Conservation (phyloP, 2,888 invertebrate genomes). For the Lapara coniferarum region DNA sequence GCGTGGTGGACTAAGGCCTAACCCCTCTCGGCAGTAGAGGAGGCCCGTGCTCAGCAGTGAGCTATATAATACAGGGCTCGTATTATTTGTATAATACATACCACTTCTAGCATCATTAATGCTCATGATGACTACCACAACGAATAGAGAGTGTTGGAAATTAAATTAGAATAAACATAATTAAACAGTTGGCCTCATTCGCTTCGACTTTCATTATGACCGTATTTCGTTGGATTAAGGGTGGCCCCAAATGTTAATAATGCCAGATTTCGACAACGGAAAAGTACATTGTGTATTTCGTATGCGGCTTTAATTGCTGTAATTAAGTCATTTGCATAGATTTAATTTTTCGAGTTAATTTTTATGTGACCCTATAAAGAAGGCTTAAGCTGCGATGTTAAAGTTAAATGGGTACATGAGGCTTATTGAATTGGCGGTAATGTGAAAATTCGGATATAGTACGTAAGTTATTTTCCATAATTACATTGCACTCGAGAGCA, state of each 20-base stretch:
- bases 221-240: conserved; percentile 61
- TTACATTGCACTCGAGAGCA: too few relatives aligned
- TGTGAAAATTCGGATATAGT: too few relatives aligned
- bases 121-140: not conserved
- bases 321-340: conserved; percentile 64
- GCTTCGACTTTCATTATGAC: conserved; percentile 65
- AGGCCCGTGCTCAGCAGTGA: too few relatives aligned
- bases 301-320: conserved; percentile 52
- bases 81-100: not conserved
- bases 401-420: not conserved
- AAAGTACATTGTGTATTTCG: conserved; percentile 50
- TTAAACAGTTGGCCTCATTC: conserved; percentile 68
- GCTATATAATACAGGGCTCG: too few relatives aligned
- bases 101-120: not conserved
- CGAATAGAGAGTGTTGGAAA: conserved; percentile 55
- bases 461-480: too few relatives aligned
- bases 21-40: too few relatives aligned
- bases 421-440: too few relatives aligned
- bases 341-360: conserved; percentile 42
- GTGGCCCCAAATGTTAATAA: conserved; percentile 59
- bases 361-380: conserved; percentile 14
- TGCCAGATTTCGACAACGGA: conserved; percentile 54
- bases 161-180: conserved; percentile 77
- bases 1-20: too few relatives aligned
- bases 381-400: not conserved